A percentile compares a stretch with the other conserved stretches of the same genome.
These are phyloP conservation scores for Neria commutata DNA, from an alignment of 2,888 invertebrate genomes.

Conservation along the genomic window DNA sequence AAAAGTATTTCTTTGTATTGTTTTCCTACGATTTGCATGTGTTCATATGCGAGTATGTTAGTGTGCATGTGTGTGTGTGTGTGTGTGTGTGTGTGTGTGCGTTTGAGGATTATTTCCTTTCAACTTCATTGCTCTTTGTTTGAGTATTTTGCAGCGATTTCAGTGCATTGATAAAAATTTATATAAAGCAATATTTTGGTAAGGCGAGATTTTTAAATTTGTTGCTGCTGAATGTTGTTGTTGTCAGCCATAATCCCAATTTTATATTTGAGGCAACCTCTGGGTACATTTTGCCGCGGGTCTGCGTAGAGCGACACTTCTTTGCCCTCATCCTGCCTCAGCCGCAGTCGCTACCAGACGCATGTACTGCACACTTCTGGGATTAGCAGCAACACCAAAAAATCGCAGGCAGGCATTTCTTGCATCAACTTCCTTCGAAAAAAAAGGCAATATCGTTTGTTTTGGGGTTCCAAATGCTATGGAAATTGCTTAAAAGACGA, in stretches of 20 bases:
- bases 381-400: slow-evolving; percentile 14
- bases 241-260: slow-evolving; percentile 38
- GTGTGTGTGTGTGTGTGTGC: not conserved
- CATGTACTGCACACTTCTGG: slow-evolving; percentile 41
- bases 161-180: not conserved
- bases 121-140: too few species aligned
- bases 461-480: too few species aligned
- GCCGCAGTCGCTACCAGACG: too few species aligned
- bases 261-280: slow-evolving; percentile 31
- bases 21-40: too few species aligned
- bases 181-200: not conserved
- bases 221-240: slow-evolving; percentile 28
- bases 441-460: too few species aligned
- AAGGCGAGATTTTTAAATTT: not conserved
- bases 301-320: too few species aligned
- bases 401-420: slow-evolving; percentile 26
- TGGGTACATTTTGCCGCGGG: too few species aligned
- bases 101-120: too few species aligned
- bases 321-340: too few species aligned
- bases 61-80: not conserved
- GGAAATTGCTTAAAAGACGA: too few species aligned
- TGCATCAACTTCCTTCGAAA: too few species aligned
- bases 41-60: too few species aligned
- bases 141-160: slow-evolving; percentile 4
- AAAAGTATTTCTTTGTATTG: slow-evolving; percentile 11